phyloP scores from a whole-genome alignment of 2,797 vertebrate species.

The Cottoperca gobio region DNA sequence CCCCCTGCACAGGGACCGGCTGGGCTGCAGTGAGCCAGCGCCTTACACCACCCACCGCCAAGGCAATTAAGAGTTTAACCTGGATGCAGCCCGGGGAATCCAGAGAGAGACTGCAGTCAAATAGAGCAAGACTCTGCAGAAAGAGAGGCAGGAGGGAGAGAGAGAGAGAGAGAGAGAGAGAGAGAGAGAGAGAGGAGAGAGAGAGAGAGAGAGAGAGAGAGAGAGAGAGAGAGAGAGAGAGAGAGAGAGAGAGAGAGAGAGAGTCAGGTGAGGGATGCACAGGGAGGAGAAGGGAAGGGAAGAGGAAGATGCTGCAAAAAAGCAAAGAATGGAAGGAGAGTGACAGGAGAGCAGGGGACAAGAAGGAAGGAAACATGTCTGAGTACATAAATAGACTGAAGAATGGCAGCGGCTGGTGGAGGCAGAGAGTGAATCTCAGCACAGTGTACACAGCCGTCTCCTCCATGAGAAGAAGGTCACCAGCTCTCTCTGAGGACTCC shows the following conservation, averaged over 20 bases:
- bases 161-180: no score
- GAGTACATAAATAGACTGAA: constrained; percentile 40
- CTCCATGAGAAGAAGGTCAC: constrained; percentile 83
- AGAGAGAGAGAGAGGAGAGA: no score
- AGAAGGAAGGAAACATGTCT: constrained; percentile 33
- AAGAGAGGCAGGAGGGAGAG: no score
- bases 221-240: neutral
- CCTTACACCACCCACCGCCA: constrained; percentile 77
- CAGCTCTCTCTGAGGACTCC: constrained; percentile 82
- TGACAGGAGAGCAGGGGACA: constrained; percentile 30
- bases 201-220: no score
- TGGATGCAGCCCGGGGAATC: constrained; percentile 77
- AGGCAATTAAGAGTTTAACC: constrained; percentile 82
- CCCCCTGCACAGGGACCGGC: constrained; percentile 66
- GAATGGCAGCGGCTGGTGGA: constrained; percentile 42
- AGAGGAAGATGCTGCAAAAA: neutral
- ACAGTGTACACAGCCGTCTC: constrained; percentile 74
- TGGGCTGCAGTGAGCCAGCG: constrained; percentile 72
- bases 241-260: neutral
- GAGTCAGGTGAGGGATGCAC: neutral
- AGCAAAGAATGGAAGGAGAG: constrained; percentile 9
- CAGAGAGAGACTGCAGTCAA: constrained; percentile 76
- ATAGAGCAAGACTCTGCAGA: constrained; percentile 70
- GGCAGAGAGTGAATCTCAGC: constrained; percentile 66
- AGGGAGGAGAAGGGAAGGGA: neutral